Conservation (phyloP, 2,888 invertebrate genomes). For the Octodonta nipae region DNA sequence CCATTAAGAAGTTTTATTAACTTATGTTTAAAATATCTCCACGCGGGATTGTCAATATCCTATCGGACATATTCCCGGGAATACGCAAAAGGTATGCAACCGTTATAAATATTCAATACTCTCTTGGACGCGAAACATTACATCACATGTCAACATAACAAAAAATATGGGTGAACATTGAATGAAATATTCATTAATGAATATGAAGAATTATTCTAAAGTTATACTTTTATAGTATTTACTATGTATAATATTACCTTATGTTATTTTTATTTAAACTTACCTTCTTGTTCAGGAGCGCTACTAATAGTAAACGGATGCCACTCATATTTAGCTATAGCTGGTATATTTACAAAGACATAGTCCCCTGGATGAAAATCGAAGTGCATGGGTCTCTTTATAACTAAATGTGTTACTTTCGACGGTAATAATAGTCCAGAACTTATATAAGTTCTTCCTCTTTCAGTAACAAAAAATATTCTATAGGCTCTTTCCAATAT, state of each 20-base stretch:
- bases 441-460: conserved; percentile 79
- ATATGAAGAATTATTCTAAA: too few relatives aligned
- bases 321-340: conserved; percentile 88
- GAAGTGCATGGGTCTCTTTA: conserved; percentile 73
- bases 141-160: too few relatives aligned
- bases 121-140: too few relatives aligned
- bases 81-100: too few relatives aligned
- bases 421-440: conserved; percentile 79
- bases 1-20: too few relatives aligned
- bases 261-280: neutral
- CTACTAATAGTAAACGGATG: conserved; percentile 95
- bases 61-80: too few relatives aligned
- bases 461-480: conserved; percentile 52
- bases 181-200: conserved; percentile 5
- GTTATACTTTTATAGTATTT: too few relatives aligned
- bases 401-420: conserved; percentile 79
- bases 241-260: too few relatives aligned
- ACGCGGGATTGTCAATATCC: too few relatives aligned
- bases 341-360: conserved; percentile 82
- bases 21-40: too few relatives aligned
- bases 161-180: neutral
- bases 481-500: conserved; percentile 60
- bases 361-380: conserved; percentile 88
- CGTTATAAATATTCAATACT: too few relatives aligned
- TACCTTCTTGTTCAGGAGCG: conserved; percentile 84